Evolutionary conservation across 2,888 invertebrate species (phyloP).

Genomic region (Pammene fasciana): DNA sequence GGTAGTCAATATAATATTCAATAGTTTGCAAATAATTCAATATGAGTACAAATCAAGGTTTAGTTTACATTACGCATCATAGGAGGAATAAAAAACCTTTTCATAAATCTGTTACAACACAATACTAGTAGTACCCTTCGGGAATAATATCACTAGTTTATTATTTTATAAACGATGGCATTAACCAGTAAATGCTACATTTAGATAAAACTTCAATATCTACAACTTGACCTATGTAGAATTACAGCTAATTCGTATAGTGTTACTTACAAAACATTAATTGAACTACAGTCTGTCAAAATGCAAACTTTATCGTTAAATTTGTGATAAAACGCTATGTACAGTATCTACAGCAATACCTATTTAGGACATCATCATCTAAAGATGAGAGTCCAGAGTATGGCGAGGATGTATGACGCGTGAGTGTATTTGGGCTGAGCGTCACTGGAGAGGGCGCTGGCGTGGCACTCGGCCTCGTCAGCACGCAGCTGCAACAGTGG

Average conservation of each 20-base stretch:
- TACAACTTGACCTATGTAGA: slow-evolving; percentile 36
- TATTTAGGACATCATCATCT: slow-evolving; percentile 57
- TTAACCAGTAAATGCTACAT: slow-evolving; percentile 20
- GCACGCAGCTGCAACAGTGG: slow-evolving; percentile 89
- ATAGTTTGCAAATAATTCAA: slow-evolving; percentile 29
- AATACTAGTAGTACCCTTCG: slow-evolving; percentile 20
- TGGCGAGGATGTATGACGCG: slow-evolving; percentile 61
- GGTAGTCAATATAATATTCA: slow-evolving; percentile 22
- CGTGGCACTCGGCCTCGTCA: slow-evolving; percentile 92
- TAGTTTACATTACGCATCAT: slow-evolving; percentile 20
- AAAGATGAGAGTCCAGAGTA: slow-evolving; percentile 64
- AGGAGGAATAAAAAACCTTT: slow-evolving; percentile 12
- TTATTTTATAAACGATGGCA: slow-evolving; percentile 23
- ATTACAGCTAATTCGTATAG: slow-evolving; percentile 38
- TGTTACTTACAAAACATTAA: slow-evolving; percentile 40
- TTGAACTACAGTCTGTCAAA: slow-evolving; percentile 55
- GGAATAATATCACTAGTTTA: slow-evolving; percentile 16
- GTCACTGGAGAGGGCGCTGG: slow-evolving; percentile 90
- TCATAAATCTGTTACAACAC: slow-evolving; percentile 18
- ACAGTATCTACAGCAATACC: slow-evolving; percentile 34
- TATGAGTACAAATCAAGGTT: slow-evolving; percentile 11
- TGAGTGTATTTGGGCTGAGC: slow-evolving; percentile 72
- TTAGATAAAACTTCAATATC: slow-evolving; percentile 29
- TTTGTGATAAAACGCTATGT: slow-evolving; percentile 42
- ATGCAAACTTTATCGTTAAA: slow-evolving; percentile 51